Percentiles rank a stretch among this genome's conserved stretches.
phyloP scores from a whole-genome alignment of 2,113 vertebrate genomes.

The Pseudonaja textilis region DNA sequence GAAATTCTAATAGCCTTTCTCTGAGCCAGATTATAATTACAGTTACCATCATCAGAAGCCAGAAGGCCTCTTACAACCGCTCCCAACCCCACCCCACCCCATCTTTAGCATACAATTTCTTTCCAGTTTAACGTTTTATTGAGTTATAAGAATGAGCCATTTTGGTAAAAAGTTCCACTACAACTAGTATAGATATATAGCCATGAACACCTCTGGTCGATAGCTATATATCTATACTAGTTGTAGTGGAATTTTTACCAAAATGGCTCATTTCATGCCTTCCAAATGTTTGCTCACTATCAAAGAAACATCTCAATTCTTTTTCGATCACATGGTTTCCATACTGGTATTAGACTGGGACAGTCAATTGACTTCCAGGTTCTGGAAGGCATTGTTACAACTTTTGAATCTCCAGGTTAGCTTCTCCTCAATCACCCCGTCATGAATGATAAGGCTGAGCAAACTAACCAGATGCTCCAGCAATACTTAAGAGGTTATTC shows the following conservation, averaged over 20 bases:
- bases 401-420: neutral
- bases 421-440: neutral
- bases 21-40: neutral
- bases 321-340: neutral
- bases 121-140: no score
- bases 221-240: neutral
- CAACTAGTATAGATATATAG: no score
- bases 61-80: neutral
- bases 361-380: neutral
- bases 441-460: neutral
- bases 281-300: neutral
- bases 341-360: neutral
- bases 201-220: neutral
- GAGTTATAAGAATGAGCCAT: no score
- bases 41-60: neutral
- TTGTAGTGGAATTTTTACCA: neutral
- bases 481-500: neutral
- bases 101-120: neutral
- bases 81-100: neutral
- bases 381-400: neutral
- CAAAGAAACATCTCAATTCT: neutral
- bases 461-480: neutral
- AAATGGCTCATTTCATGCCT: neutral
- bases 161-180: no score
- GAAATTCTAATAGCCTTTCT: neutral